Evolutionary conservation across 2,888 invertebrate genomes (phyloP).

Genomic region (Stegophylla sp.): DNA sequence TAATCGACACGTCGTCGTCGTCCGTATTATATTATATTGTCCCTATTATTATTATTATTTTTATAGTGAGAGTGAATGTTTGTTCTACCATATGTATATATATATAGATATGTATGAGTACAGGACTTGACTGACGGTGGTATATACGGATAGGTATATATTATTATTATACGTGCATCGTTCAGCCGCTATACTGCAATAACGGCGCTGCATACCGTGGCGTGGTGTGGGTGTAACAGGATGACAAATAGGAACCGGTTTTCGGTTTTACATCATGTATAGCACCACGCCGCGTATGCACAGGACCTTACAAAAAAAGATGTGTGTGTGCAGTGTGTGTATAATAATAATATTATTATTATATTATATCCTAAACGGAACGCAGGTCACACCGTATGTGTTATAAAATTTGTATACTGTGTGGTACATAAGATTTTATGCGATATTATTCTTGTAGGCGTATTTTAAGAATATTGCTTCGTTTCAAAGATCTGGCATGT

Average conservation of each 20-base stretch:
- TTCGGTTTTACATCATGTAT: constrained; percentile 39
- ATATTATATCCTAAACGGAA: constrained; percentile 9
- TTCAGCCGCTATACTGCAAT: background rate
- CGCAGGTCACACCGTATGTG: background rate
- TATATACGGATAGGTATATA: background rate
- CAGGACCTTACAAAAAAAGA: constrained; percentile 22
- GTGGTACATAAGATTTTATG: background rate
- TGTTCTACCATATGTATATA: background rate
- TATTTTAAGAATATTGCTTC: background rate
- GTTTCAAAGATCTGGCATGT: too few relatives aligned
- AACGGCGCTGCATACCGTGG: constrained; percentile 51
- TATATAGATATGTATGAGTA: too few relatives aligned
- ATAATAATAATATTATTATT: too few relatives aligned
- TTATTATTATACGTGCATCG: background rate
- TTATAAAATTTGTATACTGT: background rate
- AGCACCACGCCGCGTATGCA: background rate
- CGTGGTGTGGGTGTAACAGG: constrained; percentile 56
- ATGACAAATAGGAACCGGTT: constrained; percentile 57
- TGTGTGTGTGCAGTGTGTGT: too few relatives aligned
- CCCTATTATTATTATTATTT: background rate
- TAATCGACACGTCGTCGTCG: constrained; percentile 18
- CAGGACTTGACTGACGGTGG: too few relatives aligned
- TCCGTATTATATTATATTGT: too few relatives aligned
- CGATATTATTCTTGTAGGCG: background rate
- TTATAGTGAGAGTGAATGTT: constrained; percentile 37